Percentiles rank a stretch among this genome's conserved stretches.
Conservation (phyloP, 2,888 invertebrate species). For the Drosophila siamana region DNA sequence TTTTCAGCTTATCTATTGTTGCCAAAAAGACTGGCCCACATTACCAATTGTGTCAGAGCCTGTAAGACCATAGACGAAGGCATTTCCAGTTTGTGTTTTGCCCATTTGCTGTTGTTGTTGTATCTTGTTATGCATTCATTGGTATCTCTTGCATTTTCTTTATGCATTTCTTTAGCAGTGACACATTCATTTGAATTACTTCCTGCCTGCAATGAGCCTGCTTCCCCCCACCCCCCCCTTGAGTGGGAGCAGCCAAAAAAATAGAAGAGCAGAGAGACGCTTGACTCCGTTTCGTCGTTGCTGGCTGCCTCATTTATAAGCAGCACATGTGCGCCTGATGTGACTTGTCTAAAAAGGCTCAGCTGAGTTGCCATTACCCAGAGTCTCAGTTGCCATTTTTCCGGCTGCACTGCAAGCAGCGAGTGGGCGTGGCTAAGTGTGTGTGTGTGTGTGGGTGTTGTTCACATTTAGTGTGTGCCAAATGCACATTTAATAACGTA, state of each 20-base stretch:
- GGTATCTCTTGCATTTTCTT: slow-evolving; percentile 50
- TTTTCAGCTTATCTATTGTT: slow-evolving; percentile 36
- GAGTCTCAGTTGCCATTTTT: slow-evolving; percentile 25
- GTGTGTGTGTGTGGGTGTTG: slow-evolving; percentile 31
- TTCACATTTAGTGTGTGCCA: slow-evolving; percentile 77
- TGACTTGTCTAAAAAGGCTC: slow-evolving; percentile 60
- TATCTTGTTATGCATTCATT: slow-evolving; percentile 40
- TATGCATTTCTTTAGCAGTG: slow-evolving; percentile 57
- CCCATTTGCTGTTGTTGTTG: slow-evolving; percentile 45
- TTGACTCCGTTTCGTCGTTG: slow-evolving; percentile 53
- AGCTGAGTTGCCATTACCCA: slow-evolving; percentile 51
- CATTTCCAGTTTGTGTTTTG: slow-evolving; percentile 23
- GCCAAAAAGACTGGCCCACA: slow-evolving; percentile 30
- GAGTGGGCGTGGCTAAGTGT: background rate
- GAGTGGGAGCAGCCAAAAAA: slow-evolving; percentile 27
- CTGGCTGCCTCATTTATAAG: slow-evolving; percentile 69
- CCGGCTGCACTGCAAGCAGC: slow-evolving; percentile 11
- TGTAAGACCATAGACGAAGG: slow-evolving; percentile 2
- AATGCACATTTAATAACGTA: slow-evolving; percentile 82
- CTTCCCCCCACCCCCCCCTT: background rate
- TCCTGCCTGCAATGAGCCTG: slow-evolving; percentile 56
- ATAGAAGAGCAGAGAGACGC: slow-evolving; percentile 24
- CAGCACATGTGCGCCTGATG: slow-evolving; percentile 71
- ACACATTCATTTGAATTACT: slow-evolving; percentile 74
- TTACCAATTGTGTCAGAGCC: slow-evolving; percentile 36